phyloP scores from a whole-genome alignment of 2,113 vertebrate genomes.

The Equus quagga region DNA sequence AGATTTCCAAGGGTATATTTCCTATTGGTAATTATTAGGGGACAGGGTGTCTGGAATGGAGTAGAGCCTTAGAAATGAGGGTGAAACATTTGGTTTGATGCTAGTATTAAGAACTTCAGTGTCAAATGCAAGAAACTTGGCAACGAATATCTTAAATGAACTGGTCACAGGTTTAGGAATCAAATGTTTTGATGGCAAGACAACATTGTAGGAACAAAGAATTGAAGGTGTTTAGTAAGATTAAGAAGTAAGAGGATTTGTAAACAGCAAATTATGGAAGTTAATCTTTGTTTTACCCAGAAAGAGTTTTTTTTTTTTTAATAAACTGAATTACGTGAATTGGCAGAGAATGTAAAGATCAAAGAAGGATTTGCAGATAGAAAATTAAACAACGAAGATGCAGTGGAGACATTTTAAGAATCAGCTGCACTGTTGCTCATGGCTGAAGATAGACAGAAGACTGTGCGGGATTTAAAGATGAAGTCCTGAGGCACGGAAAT shows the following conservation, averaged over 20 bases:
- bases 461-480: not conserved
- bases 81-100: not conserved
- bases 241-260: not conserved
- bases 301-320: not conserved
- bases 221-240: not conserved
- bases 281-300: not conserved
- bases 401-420: not conserved
- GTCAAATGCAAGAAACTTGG: not conserved
- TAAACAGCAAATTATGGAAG: not conserved
- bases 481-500: not conserved
- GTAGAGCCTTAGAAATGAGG: not conserved
- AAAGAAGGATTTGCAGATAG: not conserved
- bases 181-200: constrained; percentile 33
- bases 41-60: not conserved
- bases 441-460: not conserved
- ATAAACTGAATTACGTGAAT: not conserved
- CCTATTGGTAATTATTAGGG: not conserved
- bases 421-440: not conserved
- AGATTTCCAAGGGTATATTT: not conserved
- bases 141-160: not conserved
- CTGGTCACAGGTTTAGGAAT: not conserved
- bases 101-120: not conserved
- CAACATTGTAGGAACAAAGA: not conserved
- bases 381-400: constrained; percentile 41
- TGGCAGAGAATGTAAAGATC: constrained; percentile 11